A percentile compares a stretch with the other conserved stretches of the same genome.
Evolutionary conservation across 2,888 invertebrate genomes (phyloP).

Genomic region (Exocentrus adspersus): DNA sequence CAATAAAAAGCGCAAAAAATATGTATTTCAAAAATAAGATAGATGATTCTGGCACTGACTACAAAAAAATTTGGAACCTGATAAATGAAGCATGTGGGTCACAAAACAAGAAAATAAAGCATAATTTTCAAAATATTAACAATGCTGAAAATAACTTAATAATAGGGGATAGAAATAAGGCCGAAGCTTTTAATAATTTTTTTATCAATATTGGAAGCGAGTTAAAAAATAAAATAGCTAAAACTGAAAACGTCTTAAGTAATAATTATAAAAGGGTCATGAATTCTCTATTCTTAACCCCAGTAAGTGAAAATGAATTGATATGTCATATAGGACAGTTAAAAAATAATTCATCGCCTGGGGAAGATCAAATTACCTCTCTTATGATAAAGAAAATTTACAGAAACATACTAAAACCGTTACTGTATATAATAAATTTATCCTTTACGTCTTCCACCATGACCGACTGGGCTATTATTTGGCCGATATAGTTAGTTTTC

Average conservation of each 20-base stretch:
- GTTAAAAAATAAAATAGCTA: not conserved
- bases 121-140: not conserved
- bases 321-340: not conserved
- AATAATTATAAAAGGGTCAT: not conserved
- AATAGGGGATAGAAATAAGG: not conserved
- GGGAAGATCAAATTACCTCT: not conserved
- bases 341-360: not conserved
- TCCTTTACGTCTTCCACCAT: not conserved
- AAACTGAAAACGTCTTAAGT: not conserved
- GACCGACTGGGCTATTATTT: too few relatives aligned
- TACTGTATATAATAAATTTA: not conserved
- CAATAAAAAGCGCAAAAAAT: not conserved
- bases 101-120: not conserved
- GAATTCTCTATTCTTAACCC: not conserved
- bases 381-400: not conserved
- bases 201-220: not conserved
- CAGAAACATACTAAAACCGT: not conserved
- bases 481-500: not conserved
- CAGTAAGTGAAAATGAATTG: not conserved
- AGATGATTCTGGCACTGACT: not conserved
- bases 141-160: not conserved
- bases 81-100: not conserved
- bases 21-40: not conserved
- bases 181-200: not conserved
- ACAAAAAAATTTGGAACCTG: not conserved